Evolutionary conservation across 2,797 vertebrate species (phyloP).

Genomic region (Potorous gilbertii): DNA sequence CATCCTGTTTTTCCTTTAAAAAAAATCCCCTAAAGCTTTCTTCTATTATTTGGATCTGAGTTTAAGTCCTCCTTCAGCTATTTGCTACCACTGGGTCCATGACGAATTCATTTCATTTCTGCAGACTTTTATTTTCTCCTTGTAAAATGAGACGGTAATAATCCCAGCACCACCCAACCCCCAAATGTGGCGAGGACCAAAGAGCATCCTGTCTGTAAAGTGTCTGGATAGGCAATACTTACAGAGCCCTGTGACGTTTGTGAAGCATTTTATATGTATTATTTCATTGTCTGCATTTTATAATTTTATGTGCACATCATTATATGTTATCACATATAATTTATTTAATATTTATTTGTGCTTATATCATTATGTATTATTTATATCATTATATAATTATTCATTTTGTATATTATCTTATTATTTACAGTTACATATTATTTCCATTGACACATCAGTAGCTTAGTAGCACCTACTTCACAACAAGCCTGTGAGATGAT

Average conservation of each 20-base stretch:
- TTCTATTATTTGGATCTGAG: slow-evolving; percentile 6
- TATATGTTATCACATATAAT: no score
- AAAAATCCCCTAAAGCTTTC: background rate
- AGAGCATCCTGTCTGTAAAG: background rate
- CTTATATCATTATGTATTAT: no score
- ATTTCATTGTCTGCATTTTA: background rate
- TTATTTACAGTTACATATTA: background rate
- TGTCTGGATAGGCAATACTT: no score
- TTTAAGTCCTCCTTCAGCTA: background rate
- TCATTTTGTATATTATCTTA: background rate
- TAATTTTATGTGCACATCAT: no score
- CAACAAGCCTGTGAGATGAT: background rate
- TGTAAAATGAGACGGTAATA: slow-evolving; percentile 2
- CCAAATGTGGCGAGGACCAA: background rate
- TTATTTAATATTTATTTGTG: no score
- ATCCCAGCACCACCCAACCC: background rate
- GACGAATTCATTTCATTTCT: background rate
- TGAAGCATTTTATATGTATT: background rate
- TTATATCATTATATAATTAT: no score
- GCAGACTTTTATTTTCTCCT: background rate
- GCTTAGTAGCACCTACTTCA: background rate
- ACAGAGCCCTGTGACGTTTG: no score
- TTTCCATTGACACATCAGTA: background rate
- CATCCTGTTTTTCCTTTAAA: background rate
- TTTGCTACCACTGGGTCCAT: background rate